These are phyloP conservation scores for Lepetodrilus schrolli DNA, from an alignment of 2,888 invertebrate species.

Conservation along the genomic window DNA sequence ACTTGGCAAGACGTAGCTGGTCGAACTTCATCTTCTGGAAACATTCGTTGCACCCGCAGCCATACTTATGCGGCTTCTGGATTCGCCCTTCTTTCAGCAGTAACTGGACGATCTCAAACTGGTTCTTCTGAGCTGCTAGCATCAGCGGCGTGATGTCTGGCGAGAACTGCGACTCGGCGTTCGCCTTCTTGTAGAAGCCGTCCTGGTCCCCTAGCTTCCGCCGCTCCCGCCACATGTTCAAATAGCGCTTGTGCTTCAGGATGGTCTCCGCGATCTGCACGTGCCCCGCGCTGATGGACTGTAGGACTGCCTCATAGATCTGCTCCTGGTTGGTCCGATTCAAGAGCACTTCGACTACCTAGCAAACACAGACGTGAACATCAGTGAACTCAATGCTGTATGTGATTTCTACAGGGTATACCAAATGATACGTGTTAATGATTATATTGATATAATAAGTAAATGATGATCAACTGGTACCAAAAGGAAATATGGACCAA, in stretches of 20 bases:
- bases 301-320: slow-evolving; percentile 71
- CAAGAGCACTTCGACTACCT: slow-evolving; percentile 71
- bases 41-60: slow-evolving; percentile 70
- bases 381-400: no score
- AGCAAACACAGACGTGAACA: no score
- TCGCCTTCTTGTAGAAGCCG: slow-evolving; percentile 62
- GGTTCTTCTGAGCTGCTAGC: slow-evolving; percentile 72
- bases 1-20: slow-evolving; percentile 72
- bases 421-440: no score
- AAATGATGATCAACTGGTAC: no score
- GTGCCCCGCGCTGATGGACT: slow-evolving; percentile 73
- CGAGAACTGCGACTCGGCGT: slow-evolving; percentile 71
- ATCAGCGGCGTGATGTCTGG: slow-evolving; percentile 73
- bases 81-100: slow-evolving; percentile 70
- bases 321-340: slow-evolving; percentile 68
- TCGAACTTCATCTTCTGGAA: slow-evolving; percentile 68
- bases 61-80: slow-evolving; percentile 71
- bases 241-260: slow-evolving; percentile 71
- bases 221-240: slow-evolving; percentile 65
- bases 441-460: no score
- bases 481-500: no score
- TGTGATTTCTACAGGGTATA: no score
- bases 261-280: slow-evolving; percentile 73
- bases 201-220: slow-evolving; percentile 60
- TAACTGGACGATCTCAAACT: slow-evolving; percentile 71